Conservation (phyloP, 1,140 invertebrate genomes). For the Zaprionus taronus region DNA sequence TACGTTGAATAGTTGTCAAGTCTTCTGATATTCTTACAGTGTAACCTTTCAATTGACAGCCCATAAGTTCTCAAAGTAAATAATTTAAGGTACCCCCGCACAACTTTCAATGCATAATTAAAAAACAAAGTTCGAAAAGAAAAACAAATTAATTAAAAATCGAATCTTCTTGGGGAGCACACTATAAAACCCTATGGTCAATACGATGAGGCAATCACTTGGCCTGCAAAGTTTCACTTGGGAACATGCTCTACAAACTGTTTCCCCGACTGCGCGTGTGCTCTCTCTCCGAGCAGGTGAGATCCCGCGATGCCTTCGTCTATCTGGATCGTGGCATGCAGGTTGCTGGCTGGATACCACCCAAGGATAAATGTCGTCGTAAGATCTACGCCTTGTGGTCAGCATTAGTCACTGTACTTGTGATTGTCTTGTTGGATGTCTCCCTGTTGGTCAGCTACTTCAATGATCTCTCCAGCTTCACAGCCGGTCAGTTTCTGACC, state of each 20-base stretch:
- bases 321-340: conserved; percentile 51
- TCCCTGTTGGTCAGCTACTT: conserved; percentile 40
- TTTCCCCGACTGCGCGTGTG: conserved; percentile 33
- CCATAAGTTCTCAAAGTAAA: conserved; percentile 30
- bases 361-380: background rate
- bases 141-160: conserved; percentile 10
- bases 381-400: conserved; percentile 35
- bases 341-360: conserved; percentile 48
- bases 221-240: background rate
- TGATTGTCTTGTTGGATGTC: conserved; percentile 7
- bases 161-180: background rate
- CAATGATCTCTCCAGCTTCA: conserved; percentile 40
- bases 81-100: conserved; percentile 23
- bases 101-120: conserved; percentile 23
- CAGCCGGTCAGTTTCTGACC: conserved; percentile 55
- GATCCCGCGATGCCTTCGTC: conserved; percentile 52
- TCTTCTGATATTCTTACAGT: background rate
- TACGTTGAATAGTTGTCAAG: background rate
- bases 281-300: conserved; percentile 6
- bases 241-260: conserved; percentile 49
- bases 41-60: background rate
- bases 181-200: conserved; percentile 19
- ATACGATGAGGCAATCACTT: background rate
- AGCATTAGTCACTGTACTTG: background rate
- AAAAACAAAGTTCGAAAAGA: conserved; percentile 4